A percentile compares a stretch with the other conserved stretches of the same genome.
phyloP scores from a whole-genome alignment of 1,140 invertebrate species.

The Pogonus chalceus region DNA sequence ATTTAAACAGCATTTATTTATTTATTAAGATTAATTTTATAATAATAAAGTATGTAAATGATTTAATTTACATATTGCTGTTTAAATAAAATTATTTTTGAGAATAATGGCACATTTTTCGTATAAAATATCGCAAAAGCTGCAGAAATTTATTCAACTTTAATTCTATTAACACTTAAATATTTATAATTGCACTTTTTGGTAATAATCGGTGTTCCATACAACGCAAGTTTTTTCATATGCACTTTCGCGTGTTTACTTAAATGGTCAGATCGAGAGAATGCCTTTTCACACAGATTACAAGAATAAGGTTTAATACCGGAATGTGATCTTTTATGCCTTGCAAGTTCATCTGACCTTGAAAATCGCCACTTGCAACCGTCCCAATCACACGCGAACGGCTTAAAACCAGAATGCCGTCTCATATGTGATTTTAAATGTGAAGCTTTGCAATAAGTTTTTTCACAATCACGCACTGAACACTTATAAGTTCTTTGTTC shows the following conservation, averaged over 20 bases:
- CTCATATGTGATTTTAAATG: conserved; percentile 89
- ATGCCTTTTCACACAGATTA: conserved; percentile 71
- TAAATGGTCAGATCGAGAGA: conserved; percentile 82
- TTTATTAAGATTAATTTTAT: no score
- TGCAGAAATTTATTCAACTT: not conserved
- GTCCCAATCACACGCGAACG: conserved; percentile 80
- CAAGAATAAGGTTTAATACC: conserved; percentile 82
- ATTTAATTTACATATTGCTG: no score
- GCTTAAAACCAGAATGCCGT: conserved; percentile 90
- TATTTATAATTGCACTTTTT: conserved; percentile 2
- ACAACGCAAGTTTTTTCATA: conserved; percentile 42
- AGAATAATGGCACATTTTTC: no score
- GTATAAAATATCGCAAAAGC: no score
- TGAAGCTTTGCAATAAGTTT: conserved; percentile 85
- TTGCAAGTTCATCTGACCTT: conserved; percentile 82
- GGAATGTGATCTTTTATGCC: conserved; percentile 71
- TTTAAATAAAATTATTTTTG: no score
- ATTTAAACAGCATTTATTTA: no score
- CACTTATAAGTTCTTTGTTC: conserved; percentile 37
- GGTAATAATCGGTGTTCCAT: conserved; percentile 17
- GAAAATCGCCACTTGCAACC: conserved; percentile 92
- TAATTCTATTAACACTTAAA: not conserved
- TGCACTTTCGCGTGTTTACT: conserved; percentile 85
- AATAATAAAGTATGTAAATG: no score
- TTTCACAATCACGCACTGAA: conserved; percentile 47